Percentiles rank a stretch among this genome's conserved stretches.
These are phyloP conservation scores for Catharus ustulatus DNA, from an alignment of 2,797 vertebrate species.

Conservation along the genomic window DNA sequence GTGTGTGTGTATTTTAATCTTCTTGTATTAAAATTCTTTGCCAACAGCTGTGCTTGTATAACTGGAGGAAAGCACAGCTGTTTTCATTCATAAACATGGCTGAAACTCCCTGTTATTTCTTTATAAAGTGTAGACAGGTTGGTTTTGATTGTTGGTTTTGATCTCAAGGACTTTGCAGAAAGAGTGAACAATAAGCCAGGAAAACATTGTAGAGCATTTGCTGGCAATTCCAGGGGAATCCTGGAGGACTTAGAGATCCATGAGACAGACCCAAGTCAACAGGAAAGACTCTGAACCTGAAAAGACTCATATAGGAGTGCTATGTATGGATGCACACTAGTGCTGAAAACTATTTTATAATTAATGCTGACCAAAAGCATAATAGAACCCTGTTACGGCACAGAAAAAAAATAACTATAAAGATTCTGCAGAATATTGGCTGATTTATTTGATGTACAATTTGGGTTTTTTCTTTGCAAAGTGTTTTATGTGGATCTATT, in stretches of 20 bases:
- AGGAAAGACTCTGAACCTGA: slow-evolving; percentile 40
- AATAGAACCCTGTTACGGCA: not conserved
- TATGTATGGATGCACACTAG: slow-evolving; percentile 22
- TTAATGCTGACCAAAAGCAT: slow-evolving; percentile 15
- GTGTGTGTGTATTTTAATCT: not conserved
- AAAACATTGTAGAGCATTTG: not conserved
- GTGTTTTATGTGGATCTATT: not conserved
- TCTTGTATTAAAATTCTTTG: not conserved
- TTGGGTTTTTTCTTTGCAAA: not conserved
- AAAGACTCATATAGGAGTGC: not conserved
- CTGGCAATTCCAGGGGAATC: not conserved
- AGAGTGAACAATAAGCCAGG: not conserved
- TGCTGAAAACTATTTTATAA: slow-evolving; percentile 54
- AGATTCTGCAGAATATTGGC: not conserved
- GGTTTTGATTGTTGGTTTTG: not conserved
- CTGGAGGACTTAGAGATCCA: not conserved
- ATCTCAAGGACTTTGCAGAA: not conserved
- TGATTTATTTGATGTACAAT: slow-evolving; percentile 3
- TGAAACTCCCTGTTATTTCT: slow-evolving; percentile 33
- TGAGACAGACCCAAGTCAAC: not conserved
- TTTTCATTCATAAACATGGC: not conserved
- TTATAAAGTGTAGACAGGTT: slow-evolving; percentile 23
- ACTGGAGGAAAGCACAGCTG: not conserved
- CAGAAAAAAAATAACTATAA: slow-evolving; percentile 26
- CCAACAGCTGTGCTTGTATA: not conserved